A percentile compares a stretch with the other conserved stretches of the same genome.
Evolutionary conservation across 1,140 invertebrate species (phyloP).

Genomic region (Schlechtendalia chinensis): DNA sequence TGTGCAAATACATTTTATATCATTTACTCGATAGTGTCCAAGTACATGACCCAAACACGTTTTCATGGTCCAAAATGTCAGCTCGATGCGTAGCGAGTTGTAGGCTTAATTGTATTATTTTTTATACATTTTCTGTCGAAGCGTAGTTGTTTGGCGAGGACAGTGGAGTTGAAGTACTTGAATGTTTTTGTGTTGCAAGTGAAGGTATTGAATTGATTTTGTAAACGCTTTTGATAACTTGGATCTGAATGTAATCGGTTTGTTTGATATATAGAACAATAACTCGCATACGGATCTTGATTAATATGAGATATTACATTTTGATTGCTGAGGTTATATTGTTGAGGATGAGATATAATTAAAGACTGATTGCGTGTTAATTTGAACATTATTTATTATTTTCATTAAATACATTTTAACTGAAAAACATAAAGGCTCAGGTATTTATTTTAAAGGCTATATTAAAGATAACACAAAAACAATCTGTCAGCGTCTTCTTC

Average conservation of each 20-base stretch:
- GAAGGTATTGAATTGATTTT: neutral
- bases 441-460: too few species aligned
- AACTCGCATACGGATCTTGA: neutral
- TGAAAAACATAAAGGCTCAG: constrained; percentile 17
- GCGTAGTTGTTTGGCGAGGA: neutral
- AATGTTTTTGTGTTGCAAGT: neutral
- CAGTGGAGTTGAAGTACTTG: neutral
- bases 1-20: too few species aligned
- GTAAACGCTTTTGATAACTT: neutral
- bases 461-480: constrained; percentile 6
- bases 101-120: too few species aligned
- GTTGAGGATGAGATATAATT: constrained; percentile 5
- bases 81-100: too few species aligned
- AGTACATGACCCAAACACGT: too few species aligned
- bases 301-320: neutral
- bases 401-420: constrained; percentile 31
- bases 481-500: constrained; percentile 3
- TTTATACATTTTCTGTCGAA: neutral
- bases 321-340: neutral
- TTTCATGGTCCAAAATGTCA: too few species aligned
- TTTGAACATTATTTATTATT: constrained; percentile 13
- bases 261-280: neutral
- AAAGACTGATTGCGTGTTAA: neutral
- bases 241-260: neutral
- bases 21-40: too few species aligned